Evolutionary conservation across 2,888 invertebrate genomes (phyloP), one percentile per base, ranked within the genome.

Genomic region (Volucella inflata): DNA sequence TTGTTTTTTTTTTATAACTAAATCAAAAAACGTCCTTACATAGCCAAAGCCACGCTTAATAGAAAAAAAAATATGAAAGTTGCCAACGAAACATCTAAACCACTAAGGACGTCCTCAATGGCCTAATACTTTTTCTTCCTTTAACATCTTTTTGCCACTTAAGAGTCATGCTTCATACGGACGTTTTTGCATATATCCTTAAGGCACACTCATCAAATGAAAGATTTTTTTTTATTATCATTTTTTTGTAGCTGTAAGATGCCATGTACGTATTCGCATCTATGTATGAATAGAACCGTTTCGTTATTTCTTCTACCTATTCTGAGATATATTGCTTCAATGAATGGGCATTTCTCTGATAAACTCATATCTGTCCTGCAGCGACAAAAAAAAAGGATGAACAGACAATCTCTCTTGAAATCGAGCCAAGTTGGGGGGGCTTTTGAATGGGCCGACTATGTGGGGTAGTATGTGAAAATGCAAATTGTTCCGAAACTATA

Each of bases 61-160:
- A 12, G n/a, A 40, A 60, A 59, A 40, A 12, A 68, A 38, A 10
- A 51, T 14, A 16, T 38, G 8, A 64, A 65, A 0, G 10, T 30
- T 30, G 6, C 30, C 53, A 21, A 50, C n/a, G 11, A 11, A 68
- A 64, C 38, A 57, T 16, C 51, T 51, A 77, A 82, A 46, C 60
- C 68, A 79, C 79, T 68, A 51, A 74, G 79, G 68, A 84, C 64
- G 59, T 64, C 55, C 53, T 79, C 62, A 70, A 84, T 70, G 68
- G 74, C 74, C 79, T 84, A 74, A 79, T 70, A 84, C 79, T 84
- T 79, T 70, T 74, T 75, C 36, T 67, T 72, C 40, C 59, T 68
- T 64, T 74, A 53, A 72, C 77, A 74, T 74, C 60, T 62, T 72
- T 68, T 50, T 68, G 68, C 70, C 74, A 79, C 74, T 84, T 79